These are phyloP conservation scores for Grallaria varia DNA, from an alignment of 2,113 vertebrate genomes.

Conservation along the genomic window DNA sequence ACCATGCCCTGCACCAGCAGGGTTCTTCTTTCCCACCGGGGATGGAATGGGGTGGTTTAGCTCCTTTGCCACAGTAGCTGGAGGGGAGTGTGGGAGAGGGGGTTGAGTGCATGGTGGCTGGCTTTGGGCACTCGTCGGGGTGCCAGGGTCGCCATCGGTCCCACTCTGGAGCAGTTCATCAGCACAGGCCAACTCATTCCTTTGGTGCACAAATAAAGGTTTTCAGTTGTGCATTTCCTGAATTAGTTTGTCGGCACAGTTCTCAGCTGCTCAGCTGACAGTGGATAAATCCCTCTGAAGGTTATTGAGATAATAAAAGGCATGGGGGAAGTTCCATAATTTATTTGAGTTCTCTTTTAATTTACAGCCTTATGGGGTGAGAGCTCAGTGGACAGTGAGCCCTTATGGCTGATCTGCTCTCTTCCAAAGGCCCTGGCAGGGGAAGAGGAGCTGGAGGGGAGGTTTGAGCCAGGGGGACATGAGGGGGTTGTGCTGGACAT, in stretches of 20 bases:
- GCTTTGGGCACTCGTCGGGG: neutral
- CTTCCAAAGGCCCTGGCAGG: neutral
- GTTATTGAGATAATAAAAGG: constrained; percentile 65
- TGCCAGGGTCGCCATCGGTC: neutral
- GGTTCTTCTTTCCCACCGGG: neutral
- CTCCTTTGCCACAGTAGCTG: accelerated
- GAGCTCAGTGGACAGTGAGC: neutral
- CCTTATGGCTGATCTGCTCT: neutral
- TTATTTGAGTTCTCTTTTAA: constrained; percentile 43
- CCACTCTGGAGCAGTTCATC: neutral
- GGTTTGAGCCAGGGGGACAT: neutral
- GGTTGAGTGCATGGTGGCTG: neutral
- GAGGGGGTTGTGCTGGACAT: neutral
- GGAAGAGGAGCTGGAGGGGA: neutral
- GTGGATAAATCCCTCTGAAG: constrained; percentile 58
- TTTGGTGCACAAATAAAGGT: neutral
- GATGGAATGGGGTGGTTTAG: neutral
- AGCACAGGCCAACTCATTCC: neutral
- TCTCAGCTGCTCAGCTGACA: constrained; percentile 43
- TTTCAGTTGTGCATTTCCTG: constrained; percentile 20
- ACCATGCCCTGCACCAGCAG: neutral
- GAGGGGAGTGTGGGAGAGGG: neutral
- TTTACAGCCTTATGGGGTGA: neutral
- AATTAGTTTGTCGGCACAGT: constrained; percentile 42
- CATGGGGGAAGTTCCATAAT: constrained; percentile 30